Percentiles rank a stretch among this genome's conserved stretches.
Evolutionary conservation across 2,113 vertebrate genomes (phyloP).

Genomic region (Pluvianellus socialis): DNA sequence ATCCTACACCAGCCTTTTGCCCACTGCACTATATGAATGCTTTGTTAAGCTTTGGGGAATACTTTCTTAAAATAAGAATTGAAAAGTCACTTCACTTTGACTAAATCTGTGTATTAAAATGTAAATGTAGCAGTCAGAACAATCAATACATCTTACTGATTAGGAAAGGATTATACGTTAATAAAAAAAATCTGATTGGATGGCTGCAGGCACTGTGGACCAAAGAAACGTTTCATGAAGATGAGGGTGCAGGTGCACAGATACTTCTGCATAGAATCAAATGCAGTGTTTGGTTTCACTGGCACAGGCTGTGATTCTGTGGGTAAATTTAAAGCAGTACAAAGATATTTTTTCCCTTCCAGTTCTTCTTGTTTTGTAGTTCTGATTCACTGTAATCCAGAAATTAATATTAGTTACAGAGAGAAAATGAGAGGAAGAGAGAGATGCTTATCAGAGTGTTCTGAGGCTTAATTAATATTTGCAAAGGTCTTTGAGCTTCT

Average conservation of each 20-base stretch:
- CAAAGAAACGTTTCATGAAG: background rate
- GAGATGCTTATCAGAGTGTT: conserved; percentile 29
- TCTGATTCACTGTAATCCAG: background rate
- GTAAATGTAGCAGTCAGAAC: background rate
- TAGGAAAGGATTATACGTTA: background rate
- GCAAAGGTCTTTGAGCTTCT: conserved; percentile 7
- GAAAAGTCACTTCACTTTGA: background rate
- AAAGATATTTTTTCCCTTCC: background rate
- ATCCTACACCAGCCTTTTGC: background rate
- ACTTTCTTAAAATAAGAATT: background rate
- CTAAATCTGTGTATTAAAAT: background rate
- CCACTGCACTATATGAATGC: background rate
- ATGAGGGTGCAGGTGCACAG: background rate
- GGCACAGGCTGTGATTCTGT: background rate
- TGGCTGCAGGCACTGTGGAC: background rate
- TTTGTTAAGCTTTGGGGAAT: background rate
- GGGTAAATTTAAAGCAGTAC: background rate
- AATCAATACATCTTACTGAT: background rate
- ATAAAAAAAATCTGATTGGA: background rate
- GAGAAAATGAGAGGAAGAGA: background rate
- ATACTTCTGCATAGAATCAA: background rate
- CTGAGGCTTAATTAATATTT: conserved; percentile 54
- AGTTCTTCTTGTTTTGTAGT: background rate
- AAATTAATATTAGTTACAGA: conserved; percentile 22
- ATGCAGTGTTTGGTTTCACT: background rate